Base-by-base conservation (phyloP, 2,113 vertebrate genomes). In the Petaurus breviceps region DNA sequence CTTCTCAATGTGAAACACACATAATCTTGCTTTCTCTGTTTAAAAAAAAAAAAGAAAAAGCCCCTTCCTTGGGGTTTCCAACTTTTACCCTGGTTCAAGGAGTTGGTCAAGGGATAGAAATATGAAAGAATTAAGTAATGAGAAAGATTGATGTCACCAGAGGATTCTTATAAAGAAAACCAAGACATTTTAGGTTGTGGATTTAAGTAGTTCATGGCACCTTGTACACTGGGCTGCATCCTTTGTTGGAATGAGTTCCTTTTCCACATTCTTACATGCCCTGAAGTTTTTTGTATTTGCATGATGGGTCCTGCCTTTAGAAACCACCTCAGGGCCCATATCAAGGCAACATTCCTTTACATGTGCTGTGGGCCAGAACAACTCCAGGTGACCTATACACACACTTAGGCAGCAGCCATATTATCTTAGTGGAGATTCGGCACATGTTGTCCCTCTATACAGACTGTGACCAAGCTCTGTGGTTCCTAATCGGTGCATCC, bases 1-100 rank as follows among this genome's bases (percentile, higher is more conserved):
- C 91, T 97, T 98, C 96, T 98, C 98, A 98, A 98, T 99, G 99
- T 99, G 99, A 99, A 99, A 98, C 97, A 98, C 97, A 54, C 97
- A 53, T 98, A 98, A 98, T 98, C 98, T 98, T 98, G 98, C 99
- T 99, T 98, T 98, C 97, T 98, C 98, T 98, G 22, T 97, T 49
- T 49, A 49, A 96, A 96, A 96, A 49, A 96, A 96, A 96, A 26
- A 55, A 55, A 26, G 26, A 14, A 37, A 3, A 37, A 31, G 31
- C 11, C 92, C 68, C 47, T 96, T 5, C 90, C 95, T 96, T 92
- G 92, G 93, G 97, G 96, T 97, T 96, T 95, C 94, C 77, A 97
- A 95, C 92, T 92, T 95, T 98, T 96, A 95, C 50, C 55, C 91
- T 96, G 94, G 96, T 90, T 96, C 91, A 89, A 96, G 94, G 89